phyloP scores from a whole-genome alignment of 2,113 vertebrate genomes.

The Gasterosteus aculeatus region DNA sequence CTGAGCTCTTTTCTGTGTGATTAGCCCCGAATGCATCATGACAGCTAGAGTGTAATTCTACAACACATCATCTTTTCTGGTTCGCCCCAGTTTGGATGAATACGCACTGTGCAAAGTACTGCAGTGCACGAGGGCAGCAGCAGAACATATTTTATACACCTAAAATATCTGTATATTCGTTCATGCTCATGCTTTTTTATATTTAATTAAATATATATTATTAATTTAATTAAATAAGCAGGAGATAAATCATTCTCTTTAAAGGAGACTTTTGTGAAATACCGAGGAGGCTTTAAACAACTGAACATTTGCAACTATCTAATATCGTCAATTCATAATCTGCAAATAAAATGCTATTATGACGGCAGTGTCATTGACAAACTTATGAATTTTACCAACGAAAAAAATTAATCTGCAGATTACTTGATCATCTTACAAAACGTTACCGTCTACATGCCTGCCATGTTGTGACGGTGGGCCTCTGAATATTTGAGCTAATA shows the following conservation, averaged over 20 bases:
- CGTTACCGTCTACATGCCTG: not conserved
- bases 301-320: not conserved
- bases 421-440: not conserved
- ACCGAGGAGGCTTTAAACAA: not conserved
- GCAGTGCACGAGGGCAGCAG: not conserved
- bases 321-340: not conserved
- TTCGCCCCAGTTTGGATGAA: not conserved
- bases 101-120: not conserved
- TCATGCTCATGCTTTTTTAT: not conserved
- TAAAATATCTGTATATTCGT: not conserved
- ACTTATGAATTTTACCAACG: not conserved
- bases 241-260: not conserved
- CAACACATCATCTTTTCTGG: constrained; percentile 10
- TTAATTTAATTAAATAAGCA: not conserved
- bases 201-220: not conserved
- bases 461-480: not conserved
- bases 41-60: constrained; percentile 68
- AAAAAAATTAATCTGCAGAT: not conserved
- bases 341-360: not conserved
- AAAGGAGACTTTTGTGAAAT: not conserved
- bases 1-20: constrained; percentile 35
- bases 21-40: constrained; percentile 58
- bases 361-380: no score
- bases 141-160: not conserved
- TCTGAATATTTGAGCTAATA: not conserved